Base-by-base conservation (phyloP, 2,113 vertebrate genomes). In the Petromus typicus region DNA sequence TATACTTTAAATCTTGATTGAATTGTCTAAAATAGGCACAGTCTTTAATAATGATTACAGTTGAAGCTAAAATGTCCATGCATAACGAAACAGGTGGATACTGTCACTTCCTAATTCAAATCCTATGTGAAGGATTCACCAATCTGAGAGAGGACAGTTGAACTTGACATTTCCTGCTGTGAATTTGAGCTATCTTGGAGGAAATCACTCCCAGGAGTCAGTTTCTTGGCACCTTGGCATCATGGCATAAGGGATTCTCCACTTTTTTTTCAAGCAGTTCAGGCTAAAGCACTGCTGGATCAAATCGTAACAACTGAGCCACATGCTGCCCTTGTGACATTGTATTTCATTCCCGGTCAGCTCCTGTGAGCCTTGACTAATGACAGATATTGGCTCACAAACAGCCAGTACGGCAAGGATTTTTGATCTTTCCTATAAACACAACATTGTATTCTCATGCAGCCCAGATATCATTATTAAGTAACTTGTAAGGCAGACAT, bases 131-230 rank as follows among this genome's bases (percentile, higher is more conserved):
- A 95, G 57, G 27, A 54, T 67, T 90, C 10, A 87, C 16, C 32
- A 89, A 96, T 90, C 37, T 0, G 0, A 96, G 75, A 43, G 43
- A 96, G 90, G 57, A 92, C 2, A 94, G 34, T 67, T 80, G 63
- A 11, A 88, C 54, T 94, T 96, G 75, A 92, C 66, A 64, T 69
- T 14, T 90, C 88, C 66, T 96, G 40, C 27, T 23, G 20, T 94
- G 85, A 95, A 96, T 97, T 87, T 97, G 95, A 97, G 96, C 80
- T 78, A 63, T 18, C 22, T 45, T 69, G 75, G 96, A 93, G 92
- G 86, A 96, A 96, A 94, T 40, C 22, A 8, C 34, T 93, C 80
- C 92, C 64, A 51, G 79, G 25, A 76, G 87, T 92, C 16, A 81
- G 2, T 93, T 96, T 96, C 86, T 90, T 90, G 66, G 30, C 94